Evolutionary conservation across 2,113 vertebrate genomes (phyloP).

Genomic region (Sphyrna mokarran): DNA sequence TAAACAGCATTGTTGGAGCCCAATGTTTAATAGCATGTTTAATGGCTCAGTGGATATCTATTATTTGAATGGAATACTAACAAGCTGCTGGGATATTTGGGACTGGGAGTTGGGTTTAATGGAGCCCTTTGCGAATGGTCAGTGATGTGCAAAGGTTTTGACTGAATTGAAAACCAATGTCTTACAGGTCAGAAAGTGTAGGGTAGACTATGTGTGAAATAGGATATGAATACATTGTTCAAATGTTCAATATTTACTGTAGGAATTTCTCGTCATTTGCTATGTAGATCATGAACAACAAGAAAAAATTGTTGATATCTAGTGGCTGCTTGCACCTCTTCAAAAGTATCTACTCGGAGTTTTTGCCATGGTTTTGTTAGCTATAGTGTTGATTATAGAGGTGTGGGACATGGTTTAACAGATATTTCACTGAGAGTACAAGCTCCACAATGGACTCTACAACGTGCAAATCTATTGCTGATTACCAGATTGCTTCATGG

Average conservation of each 20-base stretch:
- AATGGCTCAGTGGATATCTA: constrained; percentile 15
- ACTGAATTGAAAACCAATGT: background rate
- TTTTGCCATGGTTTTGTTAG: background rate
- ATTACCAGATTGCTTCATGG: background rate
- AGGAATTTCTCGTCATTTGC: background rate
- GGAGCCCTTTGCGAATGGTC: background rate
- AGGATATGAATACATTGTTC: background rate
- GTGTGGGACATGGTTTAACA: background rate
- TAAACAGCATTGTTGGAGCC: background rate
- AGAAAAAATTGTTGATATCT: background rate
- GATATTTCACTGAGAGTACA: background rate
- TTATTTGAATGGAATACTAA: background rate
- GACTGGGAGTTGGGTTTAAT: background rate
- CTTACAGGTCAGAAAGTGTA: background rate
- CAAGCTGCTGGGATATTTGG: background rate
- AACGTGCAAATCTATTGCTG: background rate
- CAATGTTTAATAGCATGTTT: background rate
- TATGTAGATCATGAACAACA: background rate
- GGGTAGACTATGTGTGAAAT: background rate
- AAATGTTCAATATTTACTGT: background rate
- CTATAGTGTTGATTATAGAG: background rate
- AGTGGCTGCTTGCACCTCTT: background rate
- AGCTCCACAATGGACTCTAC: background rate
- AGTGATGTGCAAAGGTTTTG: background rate
- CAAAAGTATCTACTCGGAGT: background rate